Conservation (phyloP, 2,888 invertebrate genomes). For the Dryomyza anilis region DNA sequence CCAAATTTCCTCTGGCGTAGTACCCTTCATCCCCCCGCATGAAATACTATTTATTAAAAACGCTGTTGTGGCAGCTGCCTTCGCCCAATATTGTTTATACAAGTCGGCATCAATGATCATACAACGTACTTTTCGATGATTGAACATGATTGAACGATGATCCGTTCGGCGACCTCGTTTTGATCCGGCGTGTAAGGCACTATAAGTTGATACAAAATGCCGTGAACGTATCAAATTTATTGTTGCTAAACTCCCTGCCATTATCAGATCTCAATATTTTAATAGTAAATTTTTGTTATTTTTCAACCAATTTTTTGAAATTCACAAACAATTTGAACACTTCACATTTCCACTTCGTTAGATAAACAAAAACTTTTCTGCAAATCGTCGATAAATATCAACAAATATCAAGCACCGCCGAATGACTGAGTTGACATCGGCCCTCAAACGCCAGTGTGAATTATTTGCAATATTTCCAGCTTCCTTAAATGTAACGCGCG, state of each 20-base stretch:
- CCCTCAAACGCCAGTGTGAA: too few relatives aligned
- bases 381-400: conserved; percentile 5
- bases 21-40: too few relatives aligned
- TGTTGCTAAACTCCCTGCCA: not conserved
- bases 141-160: not conserved
- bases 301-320: not conserved
- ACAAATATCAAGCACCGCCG: conserved; percentile 11
- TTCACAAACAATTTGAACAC: too few relatives aligned
- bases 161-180: too few relatives aligned
- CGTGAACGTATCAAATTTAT: not conserved
- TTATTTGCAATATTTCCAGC: not conserved
- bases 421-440: not conserved
- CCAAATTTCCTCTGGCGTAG: too few relatives aligned
- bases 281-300: not conserved
- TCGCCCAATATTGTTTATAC: not conserved
- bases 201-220: not conserved
- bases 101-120: too few relatives aligned
- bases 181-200: too few relatives aligned
- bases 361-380: too few relatives aligned
- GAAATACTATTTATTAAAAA: too few relatives aligned
- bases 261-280: not conserved
- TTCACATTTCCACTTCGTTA: too few relatives aligned
- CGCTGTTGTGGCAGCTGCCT: too few relatives aligned
- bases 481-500: too few relatives aligned
- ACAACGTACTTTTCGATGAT: not conserved